These are phyloP conservation scores for Pocillopora grandis DNA, from an alignment of 92 coral and sea anemone genomes.

Conservation along the genomic window DNA sequence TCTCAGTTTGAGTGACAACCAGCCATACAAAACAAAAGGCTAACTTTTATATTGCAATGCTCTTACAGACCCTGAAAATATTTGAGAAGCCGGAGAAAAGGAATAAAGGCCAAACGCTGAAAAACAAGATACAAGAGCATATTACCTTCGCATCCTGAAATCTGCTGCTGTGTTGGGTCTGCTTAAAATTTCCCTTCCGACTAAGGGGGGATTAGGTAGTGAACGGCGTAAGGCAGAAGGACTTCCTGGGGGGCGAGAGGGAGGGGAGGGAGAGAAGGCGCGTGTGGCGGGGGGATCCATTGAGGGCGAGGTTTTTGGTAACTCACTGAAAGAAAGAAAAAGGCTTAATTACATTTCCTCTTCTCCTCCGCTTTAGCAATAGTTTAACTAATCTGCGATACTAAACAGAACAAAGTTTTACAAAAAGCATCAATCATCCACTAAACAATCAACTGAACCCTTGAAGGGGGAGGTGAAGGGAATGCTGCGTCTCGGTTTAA, in stretches of 20 bases:
- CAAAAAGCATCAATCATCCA: too few relatives aligned
- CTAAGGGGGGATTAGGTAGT: constrained; percentile 76
- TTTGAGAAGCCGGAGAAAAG: background rate
- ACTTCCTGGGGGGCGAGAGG: constrained; percentile 49
- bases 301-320: constrained; percentile 45
- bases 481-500: too few relatives aligned
- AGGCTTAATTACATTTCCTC: too few relatives aligned
- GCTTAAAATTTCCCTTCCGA: constrained; percentile 49
- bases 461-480: too few relatives aligned
- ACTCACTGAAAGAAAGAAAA: constrained; percentile 32
- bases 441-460: too few relatives aligned
- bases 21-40: too few relatives aligned
- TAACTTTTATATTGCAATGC: too few relatives aligned
- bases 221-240: constrained; percentile 70
- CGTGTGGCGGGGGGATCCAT: constrained; percentile 53
- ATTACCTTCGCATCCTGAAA: constrained; percentile 69
- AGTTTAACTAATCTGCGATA: too few relatives aligned
- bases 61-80: too few relatives aligned
- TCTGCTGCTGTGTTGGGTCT: constrained; percentile 74
- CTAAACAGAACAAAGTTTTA: too few relatives aligned
- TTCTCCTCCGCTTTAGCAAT: too few relatives aligned
- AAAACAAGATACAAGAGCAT: background rate
- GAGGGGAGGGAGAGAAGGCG: constrained; percentile 76
- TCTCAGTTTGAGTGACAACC: too few relatives aligned
- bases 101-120: background rate